Evolutionary conservation across 2,113 vertebrate species (phyloP), one percentile per base, ranked within the genome.

Genomic region (Phylloscopus whistleri): DNA sequence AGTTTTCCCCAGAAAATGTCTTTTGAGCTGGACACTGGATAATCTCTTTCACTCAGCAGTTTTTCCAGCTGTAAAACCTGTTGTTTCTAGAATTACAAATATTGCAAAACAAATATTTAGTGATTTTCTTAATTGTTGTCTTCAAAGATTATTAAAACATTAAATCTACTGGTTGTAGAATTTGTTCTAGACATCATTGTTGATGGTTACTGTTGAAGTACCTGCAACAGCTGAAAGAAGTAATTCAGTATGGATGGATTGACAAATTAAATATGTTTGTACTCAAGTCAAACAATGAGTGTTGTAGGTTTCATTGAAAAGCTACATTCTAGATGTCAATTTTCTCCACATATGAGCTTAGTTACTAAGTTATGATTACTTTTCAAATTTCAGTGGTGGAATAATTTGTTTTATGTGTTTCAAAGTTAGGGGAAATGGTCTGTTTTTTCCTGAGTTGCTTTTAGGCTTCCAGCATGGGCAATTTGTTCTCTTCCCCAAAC

Each of bases 141-240:
- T 83, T 92, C 69, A 90, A 70, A 67, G 43, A 94, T 89, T 77
- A 82, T 83, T 87, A 73, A 85, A 95, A 82, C 23, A 79, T 78
- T 87, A 94, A 85, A 87, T 85, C 9, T 89, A 37, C 30, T 87
- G 64, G 55, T 88, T 95, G 68, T 60, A 26, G 83, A 92, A 73
- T 92, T 69, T 39, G 39, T 56, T 88, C 48, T 67, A 88, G 82
- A 41, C 30, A 16, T 78, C 78, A 67, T 44, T 90, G 51, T 70
- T 77, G 68, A 52, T 93, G 44, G 41, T 91, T 88, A 15, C 30
- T 92, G 78, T 52, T 84, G 75, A 90, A 93, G 35, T 84, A 81
- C 44, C 44, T 93, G 69, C 11, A 30, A 77, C 59, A 90, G 33
- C 52, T 86, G 79, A 37, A 75, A 88, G 75, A 92, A 84, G n/a